Conservation (phyloP, 2,113 vertebrate genomes). For the western clawed frog (Xenopus tropicalis) region DNA sequence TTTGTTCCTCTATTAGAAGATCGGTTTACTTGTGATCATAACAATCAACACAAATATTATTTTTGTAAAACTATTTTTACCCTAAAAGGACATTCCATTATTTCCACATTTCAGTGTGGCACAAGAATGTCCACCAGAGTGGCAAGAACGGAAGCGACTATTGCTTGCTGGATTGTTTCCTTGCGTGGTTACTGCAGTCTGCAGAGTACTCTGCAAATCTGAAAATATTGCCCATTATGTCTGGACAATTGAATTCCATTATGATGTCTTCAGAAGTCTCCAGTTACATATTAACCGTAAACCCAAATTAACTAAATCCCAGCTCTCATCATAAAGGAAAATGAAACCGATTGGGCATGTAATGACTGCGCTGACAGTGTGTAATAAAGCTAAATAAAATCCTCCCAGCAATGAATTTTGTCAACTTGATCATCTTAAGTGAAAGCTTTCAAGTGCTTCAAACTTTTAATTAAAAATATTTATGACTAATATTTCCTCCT, state of each 20-base stretch:
- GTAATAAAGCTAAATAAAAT: conserved; percentile 42
- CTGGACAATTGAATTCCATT: conserved; percentile 44
- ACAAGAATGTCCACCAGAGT: no score
- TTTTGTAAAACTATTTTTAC: no score
- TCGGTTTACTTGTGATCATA: no score
- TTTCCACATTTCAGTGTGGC: no score
- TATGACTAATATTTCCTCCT: conserved; percentile 10
- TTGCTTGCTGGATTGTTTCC: no score
- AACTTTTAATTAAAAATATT: conserved; percentile 30
- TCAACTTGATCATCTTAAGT: conserved; percentile 28
- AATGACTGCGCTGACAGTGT: conserved; percentile 42
- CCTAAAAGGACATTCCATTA: no score
- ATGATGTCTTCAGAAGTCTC: conserved; percentile 43
- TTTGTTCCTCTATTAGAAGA: no score
- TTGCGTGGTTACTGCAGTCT: neutral
- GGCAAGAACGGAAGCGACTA: no score
- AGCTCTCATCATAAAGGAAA: conserved; percentile 38
- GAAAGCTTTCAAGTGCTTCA: neutral
- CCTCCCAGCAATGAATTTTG: conserved; percentile 10
- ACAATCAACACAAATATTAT: no score
- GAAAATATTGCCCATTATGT: conserved; percentile 43
- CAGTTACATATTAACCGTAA: conserved; percentile 42
- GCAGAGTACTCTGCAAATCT: conserved; percentile 23
- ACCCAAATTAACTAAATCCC: conserved; percentile 40
- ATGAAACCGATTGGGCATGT: conserved; percentile 42